phyloP scores from a whole-genome alignment of 1,140 invertebrate genomes.

The Geopemphigus sp. region DNA sequence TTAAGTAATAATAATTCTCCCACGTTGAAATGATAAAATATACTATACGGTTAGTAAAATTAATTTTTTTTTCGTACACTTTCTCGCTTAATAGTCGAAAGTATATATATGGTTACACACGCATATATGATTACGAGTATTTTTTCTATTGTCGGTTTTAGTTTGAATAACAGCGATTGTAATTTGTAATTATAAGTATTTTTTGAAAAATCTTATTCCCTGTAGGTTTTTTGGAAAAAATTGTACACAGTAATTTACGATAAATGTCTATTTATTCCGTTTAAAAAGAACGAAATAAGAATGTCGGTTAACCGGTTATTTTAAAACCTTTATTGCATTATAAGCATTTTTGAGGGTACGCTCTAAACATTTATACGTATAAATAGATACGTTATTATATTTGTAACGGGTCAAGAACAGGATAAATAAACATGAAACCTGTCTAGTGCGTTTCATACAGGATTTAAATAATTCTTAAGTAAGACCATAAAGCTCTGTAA shows the following conservation, averaged over 20 bases:
- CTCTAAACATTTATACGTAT: neutral
- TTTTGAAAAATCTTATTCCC: too few species aligned
- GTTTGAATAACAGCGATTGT: too few species aligned
- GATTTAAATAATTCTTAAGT: slow-evolving; percentile 44
- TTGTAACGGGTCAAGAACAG: slow-evolving; percentile 29
- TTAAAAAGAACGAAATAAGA: slow-evolving; percentile 13
- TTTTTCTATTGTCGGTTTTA: too few species aligned
- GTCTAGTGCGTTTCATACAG: slow-evolving; percentile 2
- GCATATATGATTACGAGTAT: too few species aligned
- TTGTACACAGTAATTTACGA: neutral
- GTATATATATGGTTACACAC: too few species aligned
- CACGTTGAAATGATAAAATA: too few species aligned
- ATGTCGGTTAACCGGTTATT: slow-evolving; percentile 2
- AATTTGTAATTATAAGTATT: too few species aligned
- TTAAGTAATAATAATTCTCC: too few species aligned
- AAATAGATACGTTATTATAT: neutral
- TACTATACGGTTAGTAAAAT: too few species aligned
- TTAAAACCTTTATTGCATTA: slow-evolving; percentile 37
- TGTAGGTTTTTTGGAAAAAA: too few species aligned
- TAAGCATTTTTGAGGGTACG: slow-evolving; percentile 41
- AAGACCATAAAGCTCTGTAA: slow-evolving; percentile 17
- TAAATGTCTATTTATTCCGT: neutral
- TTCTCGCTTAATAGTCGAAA: too few species aligned
- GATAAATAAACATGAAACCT: slow-evolving; percentile 46
- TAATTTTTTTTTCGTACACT: too few species aligned